Percentiles rank a stretch among this genome's conserved stretches.
Conservation (phyloP, 2,113 vertebrate genomes). For the Chunga burmeisteri region DNA sequence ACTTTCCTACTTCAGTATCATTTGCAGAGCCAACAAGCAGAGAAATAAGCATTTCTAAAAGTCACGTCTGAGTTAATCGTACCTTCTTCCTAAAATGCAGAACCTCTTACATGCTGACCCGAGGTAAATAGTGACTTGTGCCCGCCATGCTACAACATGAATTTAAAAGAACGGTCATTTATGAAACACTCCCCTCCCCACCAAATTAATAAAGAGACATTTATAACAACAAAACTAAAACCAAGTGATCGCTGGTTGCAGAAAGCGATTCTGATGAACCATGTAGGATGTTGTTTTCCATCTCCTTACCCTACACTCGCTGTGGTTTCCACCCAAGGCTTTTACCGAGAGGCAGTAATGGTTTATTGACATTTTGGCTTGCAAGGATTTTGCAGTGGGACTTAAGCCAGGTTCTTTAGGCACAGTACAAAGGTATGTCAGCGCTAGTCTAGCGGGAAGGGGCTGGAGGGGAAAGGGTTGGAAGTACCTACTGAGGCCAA, state of each 20-base stretch:
- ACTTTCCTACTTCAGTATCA: neutral
- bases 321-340: neutral
- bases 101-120: neutral
- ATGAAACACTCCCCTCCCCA: neutral
- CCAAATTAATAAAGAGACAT: neutral
- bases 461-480: neutral
- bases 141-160: neutral
- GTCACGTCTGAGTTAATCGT: neutral
- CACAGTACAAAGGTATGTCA: neutral
- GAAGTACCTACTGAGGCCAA: conserved; percentile 3
- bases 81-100: neutral
- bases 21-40: neutral
- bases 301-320: neutral
- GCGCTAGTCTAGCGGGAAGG: neutral
- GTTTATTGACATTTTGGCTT: neutral
- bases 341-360: neutral
- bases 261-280: neutral
- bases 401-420: neutral
- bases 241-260: neutral
- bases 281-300: neutral
- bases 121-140: neutral
- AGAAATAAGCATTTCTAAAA: neutral
- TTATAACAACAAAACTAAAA: neutral
- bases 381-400: neutral
- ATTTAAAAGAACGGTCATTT: neutral